A percentile compares a stretch with the other conserved stretches of the same genome.
Evolutionary conservation across 2,888 invertebrate species (phyloP).

Genomic region (Philereme transversata): DNA sequence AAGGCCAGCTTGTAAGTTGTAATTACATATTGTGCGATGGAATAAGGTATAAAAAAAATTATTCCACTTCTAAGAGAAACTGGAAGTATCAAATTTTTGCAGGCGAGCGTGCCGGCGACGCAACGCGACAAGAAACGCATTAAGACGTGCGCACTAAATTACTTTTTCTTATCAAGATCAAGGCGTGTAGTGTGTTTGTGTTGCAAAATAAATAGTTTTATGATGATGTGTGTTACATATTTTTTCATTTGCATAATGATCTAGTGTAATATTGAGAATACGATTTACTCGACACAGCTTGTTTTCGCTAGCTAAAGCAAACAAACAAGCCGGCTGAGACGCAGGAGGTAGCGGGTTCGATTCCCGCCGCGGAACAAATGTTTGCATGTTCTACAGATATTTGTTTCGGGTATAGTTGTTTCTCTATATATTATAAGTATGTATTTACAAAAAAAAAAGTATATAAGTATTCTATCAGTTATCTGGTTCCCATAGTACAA

Average conservation of each 20-base stretch:
- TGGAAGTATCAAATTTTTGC: slow-evolving; percentile 29
- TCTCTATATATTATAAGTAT: no score
- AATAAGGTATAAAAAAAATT: background rate
- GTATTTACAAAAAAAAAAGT: no score
- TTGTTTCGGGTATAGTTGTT: no score
- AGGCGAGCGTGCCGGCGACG: slow-evolving; percentile 9
- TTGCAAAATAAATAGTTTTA: slow-evolving; percentile 27
- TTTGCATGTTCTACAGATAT: no score
- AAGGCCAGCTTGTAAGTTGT: no score
- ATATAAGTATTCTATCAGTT: no score
- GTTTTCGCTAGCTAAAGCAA: background rate
- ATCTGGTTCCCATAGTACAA: no score
- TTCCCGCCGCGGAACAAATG: no score
- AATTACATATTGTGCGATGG: background rate
- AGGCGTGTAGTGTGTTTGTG: slow-evolving; percentile 24
- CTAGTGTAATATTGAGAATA: background rate
- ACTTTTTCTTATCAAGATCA: slow-evolving; percentile 37
- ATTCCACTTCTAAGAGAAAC: background rate
- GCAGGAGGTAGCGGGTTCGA: no score
- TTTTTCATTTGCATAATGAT: slow-evolving; percentile 20
- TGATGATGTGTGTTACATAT: slow-evolving; percentile 8
- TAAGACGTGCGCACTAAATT: slow-evolving; percentile 18
- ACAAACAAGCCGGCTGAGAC: no score
- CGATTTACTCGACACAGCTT: background rate
- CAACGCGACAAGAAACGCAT: slow-evolving; percentile 15